These are phyloP conservation scores for Onychomys leucogaster DNA, from an alignment of 2,797 vertebrate species.

Conservation along the genomic window DNA sequence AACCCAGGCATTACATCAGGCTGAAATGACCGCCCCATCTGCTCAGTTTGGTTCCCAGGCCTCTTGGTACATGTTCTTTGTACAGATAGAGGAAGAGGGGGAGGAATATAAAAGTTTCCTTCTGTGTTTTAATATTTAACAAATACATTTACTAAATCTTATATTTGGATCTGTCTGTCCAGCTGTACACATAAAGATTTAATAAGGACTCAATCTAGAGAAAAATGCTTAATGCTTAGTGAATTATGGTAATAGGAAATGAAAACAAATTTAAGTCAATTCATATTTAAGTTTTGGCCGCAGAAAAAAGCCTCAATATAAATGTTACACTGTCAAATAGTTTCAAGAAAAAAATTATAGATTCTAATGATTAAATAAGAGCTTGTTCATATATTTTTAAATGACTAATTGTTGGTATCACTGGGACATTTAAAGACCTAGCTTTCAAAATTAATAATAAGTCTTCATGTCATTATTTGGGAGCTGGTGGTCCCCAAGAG, in stretches of 20 bases:
- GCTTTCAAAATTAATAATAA: neutral
- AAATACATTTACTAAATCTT: slow-evolving; percentile 1
- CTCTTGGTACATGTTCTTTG: neutral
- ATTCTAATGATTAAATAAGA: slow-evolving; percentile 46
- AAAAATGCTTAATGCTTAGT: neutral
- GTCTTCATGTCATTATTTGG: neutral
- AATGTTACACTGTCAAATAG: neutral
- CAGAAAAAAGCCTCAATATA: neutral
- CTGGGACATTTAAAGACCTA: neutral
- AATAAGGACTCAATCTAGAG: neutral
- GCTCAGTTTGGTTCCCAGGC: neutral
- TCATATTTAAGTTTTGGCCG: neutral
- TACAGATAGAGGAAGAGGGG: neutral
- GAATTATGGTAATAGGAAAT: neutral
- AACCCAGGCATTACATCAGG: neutral
- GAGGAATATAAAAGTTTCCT: neutral
- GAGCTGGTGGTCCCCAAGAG: too few species aligned
- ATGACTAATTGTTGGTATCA: neutral
- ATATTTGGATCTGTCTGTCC: neutral
- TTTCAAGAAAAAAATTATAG: neutral
- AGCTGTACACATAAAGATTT: neutral
- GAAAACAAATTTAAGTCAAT: slow-evolving; percentile 34
- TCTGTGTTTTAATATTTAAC: neutral
- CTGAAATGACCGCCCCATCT: neutral
- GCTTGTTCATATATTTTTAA: slow-evolving; percentile 10